Base-by-base conservation (phyloP, 2,888 invertebrate genomes). In the Drosophila rubida region DNA sequence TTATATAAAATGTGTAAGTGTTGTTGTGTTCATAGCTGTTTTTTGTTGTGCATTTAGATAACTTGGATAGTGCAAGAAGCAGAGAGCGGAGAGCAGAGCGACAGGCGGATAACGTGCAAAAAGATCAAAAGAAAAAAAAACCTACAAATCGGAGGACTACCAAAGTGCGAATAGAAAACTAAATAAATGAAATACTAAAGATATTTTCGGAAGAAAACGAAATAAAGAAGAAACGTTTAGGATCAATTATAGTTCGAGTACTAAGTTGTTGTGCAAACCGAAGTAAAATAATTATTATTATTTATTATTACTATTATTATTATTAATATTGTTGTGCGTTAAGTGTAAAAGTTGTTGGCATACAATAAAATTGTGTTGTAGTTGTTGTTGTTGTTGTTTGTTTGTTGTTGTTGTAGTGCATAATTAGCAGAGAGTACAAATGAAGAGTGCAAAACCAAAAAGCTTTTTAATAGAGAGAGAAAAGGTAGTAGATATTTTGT, bases 401-500 rank as follows among this genome's bases (percentile, higher is more conserved):
- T 68, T 65, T 55, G 50, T 48, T 58, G 39, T 54, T 49, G 46
- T 71, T 77, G 64, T 51, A 54, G 79, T 76, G 79, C 79, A 69
- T 75, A 66, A 75, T 78, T 76, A 76, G 75, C 64, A 62, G 54
- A 62, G 54, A 66, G 25, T 55, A 55, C 55, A 55, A 57, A 48
- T 65, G 46, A 67, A 68, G 53, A 50, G 61, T 67, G 62, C 65
- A 71, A 46, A 75, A 72, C 71, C 72, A 78, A 73, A 54, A 65
- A 75, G 69, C 61, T 61, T 68, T 42, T 54, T 53, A 41, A 42
- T 44, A 59, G 55, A 62, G 49, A 50, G 30, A 27, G 60, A 48
- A 37, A 54, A 48, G 45, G 50, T 59, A 50, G 32, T 32, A n/a
- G 11, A n/a, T 32, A n/a, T 32, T 60, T 61, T 73, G 58, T 67